A percentile compares a stretch with the other conserved stretches of the same genome.
These are phyloP conservation scores for Eilema griseolum DNA, from an alignment of 2,888 invertebrate genomes.

Conservation along the genomic window DNA sequence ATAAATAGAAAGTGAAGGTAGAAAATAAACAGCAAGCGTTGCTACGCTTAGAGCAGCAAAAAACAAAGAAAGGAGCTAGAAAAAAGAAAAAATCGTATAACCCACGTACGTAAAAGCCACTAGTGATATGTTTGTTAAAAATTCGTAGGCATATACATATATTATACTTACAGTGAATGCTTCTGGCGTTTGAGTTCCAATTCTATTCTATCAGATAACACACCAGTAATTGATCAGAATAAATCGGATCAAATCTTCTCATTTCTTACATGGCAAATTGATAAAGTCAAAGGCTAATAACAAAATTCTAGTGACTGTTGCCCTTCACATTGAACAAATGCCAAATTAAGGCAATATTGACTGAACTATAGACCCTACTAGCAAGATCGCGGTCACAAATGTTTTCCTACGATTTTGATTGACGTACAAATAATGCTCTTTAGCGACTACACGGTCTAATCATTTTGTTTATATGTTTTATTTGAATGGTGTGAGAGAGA, in stretches of 20 bases:
- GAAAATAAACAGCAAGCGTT: no score
- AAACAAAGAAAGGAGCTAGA: no score
- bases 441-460: slow-evolving; percentile 71
- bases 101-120: no score
- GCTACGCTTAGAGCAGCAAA: no score
- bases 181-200: no score
- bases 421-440: slow-evolving; percentile 73
- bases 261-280: slow-evolving; percentile 14
- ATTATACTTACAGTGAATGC: no score
- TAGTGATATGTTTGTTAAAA: no score
- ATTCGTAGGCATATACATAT: no score
- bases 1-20: no score
- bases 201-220: no score
- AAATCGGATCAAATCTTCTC: slow-evolving; percentile 5
- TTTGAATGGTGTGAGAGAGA: slow-evolving; percentile 54
- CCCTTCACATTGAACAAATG: slow-evolving; percentile 53
- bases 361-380: slow-evolving; percentile 37
- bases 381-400: slow-evolving; percentile 45
- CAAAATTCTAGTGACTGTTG: slow-evolving; percentile 42
- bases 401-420: slow-evolving; percentile 69
- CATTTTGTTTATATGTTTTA: slow-evolving; percentile 73
- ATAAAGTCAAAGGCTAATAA: slow-evolving; percentile 54
- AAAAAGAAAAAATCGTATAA: no score
- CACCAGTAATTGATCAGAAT: no score
- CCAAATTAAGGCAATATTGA: slow-evolving; percentile 61